Evolutionary conservation across 2,797 vertebrate species (phyloP).

Genomic region (Myotis vivesi): DNA sequence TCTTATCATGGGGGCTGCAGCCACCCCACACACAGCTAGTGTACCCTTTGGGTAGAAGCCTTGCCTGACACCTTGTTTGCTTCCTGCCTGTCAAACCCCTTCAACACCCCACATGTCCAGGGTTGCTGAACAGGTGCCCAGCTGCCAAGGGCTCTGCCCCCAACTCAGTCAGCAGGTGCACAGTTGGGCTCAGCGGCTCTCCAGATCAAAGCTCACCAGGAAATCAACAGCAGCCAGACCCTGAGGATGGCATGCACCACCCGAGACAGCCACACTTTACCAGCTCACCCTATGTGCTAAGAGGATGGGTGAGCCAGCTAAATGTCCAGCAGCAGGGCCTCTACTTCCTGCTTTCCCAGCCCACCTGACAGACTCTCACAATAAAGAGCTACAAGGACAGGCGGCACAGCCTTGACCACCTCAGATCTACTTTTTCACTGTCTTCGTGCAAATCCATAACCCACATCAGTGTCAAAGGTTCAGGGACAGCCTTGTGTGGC

Average conservation of each 20-base stretch:
- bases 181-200: not conserved
- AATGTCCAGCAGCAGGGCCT: not conserved
- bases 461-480: not conserved
- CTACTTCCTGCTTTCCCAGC: not conserved
- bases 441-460: not conserved
- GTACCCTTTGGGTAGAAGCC: rapidly evolving
- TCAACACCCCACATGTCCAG: rapidly evolving
- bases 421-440: not conserved
- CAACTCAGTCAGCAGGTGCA: not conserved
- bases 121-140: not conserved
- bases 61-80: not conserved
- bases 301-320: not conserved
- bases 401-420: not conserved
- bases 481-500: not conserved
- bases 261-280: not conserved
- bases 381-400: not conserved
- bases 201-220: not conserved
- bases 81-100: not conserved
- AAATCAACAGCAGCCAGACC: not conserved
- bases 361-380: not conserved
- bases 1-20: not conserved
- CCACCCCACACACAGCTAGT: not conserved
- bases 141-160: not conserved
- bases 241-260: rapidly evolving
- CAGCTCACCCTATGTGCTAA: not conserved